Base-by-base conservation (phyloP, 2,797 vertebrate species). In the Potorous gilbertii region DNA sequence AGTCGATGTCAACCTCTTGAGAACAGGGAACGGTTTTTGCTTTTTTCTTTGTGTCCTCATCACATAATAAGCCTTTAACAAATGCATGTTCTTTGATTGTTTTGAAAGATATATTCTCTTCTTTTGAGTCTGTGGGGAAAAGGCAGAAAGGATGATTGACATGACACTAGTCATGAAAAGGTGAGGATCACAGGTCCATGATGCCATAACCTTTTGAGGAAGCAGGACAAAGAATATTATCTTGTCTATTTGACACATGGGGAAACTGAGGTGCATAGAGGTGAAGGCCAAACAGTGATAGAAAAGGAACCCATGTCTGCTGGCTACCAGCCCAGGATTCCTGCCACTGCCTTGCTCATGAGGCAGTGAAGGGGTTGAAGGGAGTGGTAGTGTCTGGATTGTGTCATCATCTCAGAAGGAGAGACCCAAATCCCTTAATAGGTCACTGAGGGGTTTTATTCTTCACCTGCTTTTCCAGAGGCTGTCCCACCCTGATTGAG, bases 251-350 rank as follows among this genome's bases (percentile, higher is more conserved):
- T 93, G 92, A 93, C 90, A 91, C 59, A 28, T 34, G 92, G 52
- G 55, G 95, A 92, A 57, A 94, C 34, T 1, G 57, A 95, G 90
- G 91, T 91, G 87, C 40, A 40, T 40, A 29, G 12, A 92, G 55
- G 81, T 27, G 40, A 81, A 91, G 29, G 54, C 89, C 57, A 31
- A 0, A 6, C 24, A 52, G 40, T 12, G 21, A 52, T 81, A 92
- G 55, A 54, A 52, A n/a, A 2, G 28, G 91, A n/a, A n/a, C 52
- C 54, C 5, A 5, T 28, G 21, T 87, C 34, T 56, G 59, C 93
- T 55, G 0, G 27, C 21, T 87, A 12, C 74, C 21, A 50, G 21
- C 40, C 74, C 40, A 27, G 40, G 21, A 87, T 87, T 87, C 74
- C 28, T 87, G 46, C 9, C 74, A 50, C 24, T 28, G 21, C 74